Evolutionary conservation across 2,113 vertebrate species (phyloP).

Genomic region (Crotalus viridis): DNA sequence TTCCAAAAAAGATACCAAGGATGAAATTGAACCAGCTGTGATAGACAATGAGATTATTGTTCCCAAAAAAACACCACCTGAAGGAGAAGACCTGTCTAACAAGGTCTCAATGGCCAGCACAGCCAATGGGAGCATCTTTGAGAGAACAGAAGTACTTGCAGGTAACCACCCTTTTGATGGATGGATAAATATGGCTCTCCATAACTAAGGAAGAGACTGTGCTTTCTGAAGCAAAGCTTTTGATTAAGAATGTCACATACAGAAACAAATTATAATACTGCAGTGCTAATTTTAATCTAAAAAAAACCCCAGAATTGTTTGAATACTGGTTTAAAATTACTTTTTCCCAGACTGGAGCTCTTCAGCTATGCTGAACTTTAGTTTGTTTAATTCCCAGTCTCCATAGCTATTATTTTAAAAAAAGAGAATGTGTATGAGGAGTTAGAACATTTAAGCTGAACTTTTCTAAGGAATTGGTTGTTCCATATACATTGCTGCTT

Average conservation of each 20-base stretch:
- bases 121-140: conserved; percentile 78
- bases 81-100: conserved; percentile 62
- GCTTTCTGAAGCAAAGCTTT: neutral
- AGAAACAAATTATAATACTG: neutral
- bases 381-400: neutral
- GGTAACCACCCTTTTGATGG: conserved; percentile 68
- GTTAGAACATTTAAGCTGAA: neutral
- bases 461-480: neutral
- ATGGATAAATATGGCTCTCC: neutral
- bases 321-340: neutral
- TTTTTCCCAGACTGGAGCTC: neutral
- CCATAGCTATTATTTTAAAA: neutral
- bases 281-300: neutral
- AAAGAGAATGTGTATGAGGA: neutral
- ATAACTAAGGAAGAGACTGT: neutral
- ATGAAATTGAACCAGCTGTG: conserved; percentile 56
- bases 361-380: too few species aligned
- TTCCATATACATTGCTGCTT: neutral
- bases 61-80: conserved; percentile 22
- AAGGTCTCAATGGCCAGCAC: conserved; percentile 88
- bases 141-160: conserved; percentile 88
- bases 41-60: conserved; percentile 75
- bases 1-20: conserved; percentile 45
- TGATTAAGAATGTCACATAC: neutral
- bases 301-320: neutral